Percentiles rank a stretch among this genome's conserved stretches.
Evolutionary conservation across 2,113 vertebrate genomes (phyloP).

Genomic region (Murina feae): DNA sequence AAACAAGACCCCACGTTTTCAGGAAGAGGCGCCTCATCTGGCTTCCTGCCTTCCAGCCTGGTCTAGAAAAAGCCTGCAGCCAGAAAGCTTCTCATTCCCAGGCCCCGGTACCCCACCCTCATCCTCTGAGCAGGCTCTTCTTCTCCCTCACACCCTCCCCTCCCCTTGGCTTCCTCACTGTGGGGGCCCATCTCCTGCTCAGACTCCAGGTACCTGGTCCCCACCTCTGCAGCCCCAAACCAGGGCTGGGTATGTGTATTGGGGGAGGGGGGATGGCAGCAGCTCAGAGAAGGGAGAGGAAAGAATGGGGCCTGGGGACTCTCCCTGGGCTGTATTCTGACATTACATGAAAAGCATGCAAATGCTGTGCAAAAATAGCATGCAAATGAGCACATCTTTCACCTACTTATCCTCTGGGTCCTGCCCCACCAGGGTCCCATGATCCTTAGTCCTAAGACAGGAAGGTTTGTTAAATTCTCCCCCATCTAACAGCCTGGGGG

Average conservation of each 20-base stretch:
- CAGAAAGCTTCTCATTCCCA: background rate
- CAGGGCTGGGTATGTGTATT: too few relatives aligned
- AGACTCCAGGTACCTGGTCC: background rate
- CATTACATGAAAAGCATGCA: background rate
- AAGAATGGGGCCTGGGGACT: background rate
- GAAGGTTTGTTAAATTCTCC: background rate
- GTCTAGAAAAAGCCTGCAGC: background rate
- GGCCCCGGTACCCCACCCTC: background rate
- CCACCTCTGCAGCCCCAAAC: too few relatives aligned
- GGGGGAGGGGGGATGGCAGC: background rate
- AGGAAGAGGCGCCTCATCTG: background rate
- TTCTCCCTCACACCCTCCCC: background rate
- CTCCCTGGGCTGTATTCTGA: background rate
- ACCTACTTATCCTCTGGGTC: too few relatives aligned
- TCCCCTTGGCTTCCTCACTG: background rate
- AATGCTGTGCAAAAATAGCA: background rate
- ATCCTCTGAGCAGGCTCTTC: background rate
- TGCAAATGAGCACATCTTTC: background rate
- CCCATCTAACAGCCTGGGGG: background rate
- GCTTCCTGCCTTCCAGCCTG: conserved; percentile 61
- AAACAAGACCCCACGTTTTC: conserved; percentile 41
- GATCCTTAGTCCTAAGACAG: background rate
- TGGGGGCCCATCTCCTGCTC: background rate
- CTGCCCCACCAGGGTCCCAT: background rate
- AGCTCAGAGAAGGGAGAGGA: background rate